Evolutionary conservation across 2,797 vertebrate species (phyloP).

Genomic region (Loriculus beryllinus): DNA sequence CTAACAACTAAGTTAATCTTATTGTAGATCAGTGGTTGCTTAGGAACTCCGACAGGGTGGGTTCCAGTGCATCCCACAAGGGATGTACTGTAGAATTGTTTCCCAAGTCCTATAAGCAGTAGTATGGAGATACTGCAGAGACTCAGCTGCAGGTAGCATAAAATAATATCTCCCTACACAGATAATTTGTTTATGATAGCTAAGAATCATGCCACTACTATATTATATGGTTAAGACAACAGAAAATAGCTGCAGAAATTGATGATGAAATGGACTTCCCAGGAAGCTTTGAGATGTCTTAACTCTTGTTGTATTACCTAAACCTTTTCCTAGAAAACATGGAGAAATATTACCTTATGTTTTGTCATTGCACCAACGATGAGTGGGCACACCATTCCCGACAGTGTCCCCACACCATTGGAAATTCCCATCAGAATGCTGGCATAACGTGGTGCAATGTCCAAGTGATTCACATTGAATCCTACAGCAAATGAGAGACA

Average conservation of each 20-base stretch:
- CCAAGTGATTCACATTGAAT: conserved; percentile 97
- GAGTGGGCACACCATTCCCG: conserved; percentile 96
- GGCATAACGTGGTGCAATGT: conserved; percentile 96
- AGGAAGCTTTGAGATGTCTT: background rate
- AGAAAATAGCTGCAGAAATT: background rate
- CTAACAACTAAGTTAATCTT: background rate
- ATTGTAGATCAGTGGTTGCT: background rate
- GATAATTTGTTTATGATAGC: background rate
- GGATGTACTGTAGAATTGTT: background rate
- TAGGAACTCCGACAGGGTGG: background rate
- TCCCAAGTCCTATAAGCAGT: background rate
- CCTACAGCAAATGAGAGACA: conserved; percentile 73
- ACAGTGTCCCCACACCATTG: conserved; percentile 94
- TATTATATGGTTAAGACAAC: background rate
- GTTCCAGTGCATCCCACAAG: background rate
- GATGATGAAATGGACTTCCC: background rate
- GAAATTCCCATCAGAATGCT: conserved; percentile 99
- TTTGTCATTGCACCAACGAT: conserved; percentile 96
- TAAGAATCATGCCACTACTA: background rate
- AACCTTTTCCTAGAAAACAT: background rate
- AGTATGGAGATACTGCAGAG: background rate
- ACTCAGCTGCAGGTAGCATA: background rate
- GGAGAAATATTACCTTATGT: conserved; percentile 84
- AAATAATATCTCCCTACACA: background rate
- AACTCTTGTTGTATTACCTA: background rate